Evolutionary conservation across 2,113 vertebrate genomes (phyloP), one percentile per base, ranked within the genome.

Genomic region (Geococcyx californianus): DNA sequence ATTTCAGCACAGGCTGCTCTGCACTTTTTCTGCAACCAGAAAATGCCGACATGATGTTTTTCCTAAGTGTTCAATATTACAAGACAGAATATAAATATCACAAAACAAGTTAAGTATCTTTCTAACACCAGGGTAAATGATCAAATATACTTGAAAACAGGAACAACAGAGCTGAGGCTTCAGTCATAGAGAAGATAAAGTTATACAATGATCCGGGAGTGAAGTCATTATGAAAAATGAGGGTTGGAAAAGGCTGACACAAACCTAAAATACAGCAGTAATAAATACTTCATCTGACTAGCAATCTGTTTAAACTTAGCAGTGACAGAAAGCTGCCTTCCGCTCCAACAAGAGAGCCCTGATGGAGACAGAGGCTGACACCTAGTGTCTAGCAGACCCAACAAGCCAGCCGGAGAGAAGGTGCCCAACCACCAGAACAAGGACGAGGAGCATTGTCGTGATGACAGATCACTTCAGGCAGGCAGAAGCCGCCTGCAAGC

Each of bases 201-300:
- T 88, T 97, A 92, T 97, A 96, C 89, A 97, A 96, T 91, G 92
- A 97, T 80, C 96, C 49, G 75, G 95, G 82, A 97, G 96, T 95
- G 83, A 91, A 97, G 91, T 97, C 92, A 97, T 96, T 93, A 97
- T 96, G 93, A 97, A 97, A 98, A 98, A 97, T 93, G 88, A 97
- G 94, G 90, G 95, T 73, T 97, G 91, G 97, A 97, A 95, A 97
- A 98, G 96, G 97, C 95, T 96, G 95, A 94, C 95, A 97, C 96
- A 97, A 95, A 92, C 87, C 95, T 97, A 97, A 98, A 97, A 97
- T 97, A 98, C 84, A 97, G 97, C 82, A 96, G 94, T 95, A 97
- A 97, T 97, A 97, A 98, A 97, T 97, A 98, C 91, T 95, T 96
- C 91, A 97, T 80, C 92, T 96, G 97, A 97, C 95, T 94, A 92